Evolutionary conservation across 2,113 vertebrate genomes (phyloP), one percentile per base, ranked within the genome.

Genomic region (Hystrix brachyura): DNA sequence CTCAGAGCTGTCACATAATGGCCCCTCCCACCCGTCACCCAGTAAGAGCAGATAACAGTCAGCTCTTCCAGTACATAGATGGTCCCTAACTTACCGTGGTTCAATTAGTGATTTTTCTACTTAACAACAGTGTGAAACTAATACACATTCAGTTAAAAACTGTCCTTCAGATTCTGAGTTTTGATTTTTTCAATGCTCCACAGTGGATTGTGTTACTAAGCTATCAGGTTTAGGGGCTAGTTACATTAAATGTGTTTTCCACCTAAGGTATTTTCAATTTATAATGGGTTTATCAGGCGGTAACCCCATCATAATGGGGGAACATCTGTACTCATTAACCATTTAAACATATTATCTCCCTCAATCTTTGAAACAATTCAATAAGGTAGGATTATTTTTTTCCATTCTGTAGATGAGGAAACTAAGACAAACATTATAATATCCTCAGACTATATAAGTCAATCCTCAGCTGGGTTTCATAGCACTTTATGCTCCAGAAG

Each of bases 341-440:
- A 80, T 53, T 80, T 65, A 48, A 0, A 13, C 27, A 2, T 27
- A 17, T 53, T 57, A n/a, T 72, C 67, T 88, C 80, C 74, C 32
- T 89, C 21, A 78, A 89, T 76, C 38, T 53, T 76, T 76, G 32
- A 87, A 93, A 90, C n/a, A 43, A n/a, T 32, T 67, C n/a, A 84
- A 60, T 5, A 2, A 90, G 51, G 25, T 48, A 76, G 57, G 32
- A 91, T 62, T 89, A 43, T 74, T 51, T 60, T 71, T 71, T 67
- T 93, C 25, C 38, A 23, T 72, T 83, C 69, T 59, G 65, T 38
- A n/a, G 62, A 34, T 51, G 32, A 96, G 23, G 57, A 92, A 93
- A 87, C 32, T 17, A 21, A 74, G 53, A 25, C 43, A 87, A 92
- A 84, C 2, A 1, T 43, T 34, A 4, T 8, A 5, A 38, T 18